phyloP scores from a whole-genome alignment of 1,140 invertebrate species.

The Pantala flavescens region DNA sequence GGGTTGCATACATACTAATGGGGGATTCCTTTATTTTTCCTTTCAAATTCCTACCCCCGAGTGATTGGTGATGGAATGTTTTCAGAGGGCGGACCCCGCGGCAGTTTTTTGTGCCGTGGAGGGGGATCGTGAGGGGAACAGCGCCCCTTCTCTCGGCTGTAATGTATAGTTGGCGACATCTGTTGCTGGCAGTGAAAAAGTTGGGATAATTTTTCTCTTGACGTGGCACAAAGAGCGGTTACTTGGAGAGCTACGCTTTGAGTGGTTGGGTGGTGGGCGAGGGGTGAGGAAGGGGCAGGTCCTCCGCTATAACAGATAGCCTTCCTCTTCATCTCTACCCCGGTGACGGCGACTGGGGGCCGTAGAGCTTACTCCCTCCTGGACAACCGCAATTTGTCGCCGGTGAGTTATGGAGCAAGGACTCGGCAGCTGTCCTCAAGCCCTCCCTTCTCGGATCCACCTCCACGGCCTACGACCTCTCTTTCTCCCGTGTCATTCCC shows the following conservation, averaged over 20 bases:
- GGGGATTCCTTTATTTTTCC: too few relatives aligned
- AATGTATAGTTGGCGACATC: neutral
- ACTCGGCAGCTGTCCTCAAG: neutral
- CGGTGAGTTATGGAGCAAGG: neutral
- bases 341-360: neutral
- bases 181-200: slow-evolving; percentile 8
- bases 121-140: neutral
- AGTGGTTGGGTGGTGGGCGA: neutral
- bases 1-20: too few relatives aligned
- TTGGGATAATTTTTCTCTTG: slow-evolving; percentile 10
- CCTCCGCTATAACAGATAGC: neutral
- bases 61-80: neutral
- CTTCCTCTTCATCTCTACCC: neutral
- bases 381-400: slow-evolving; percentile 7
- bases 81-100: neutral
- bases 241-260: neutral
- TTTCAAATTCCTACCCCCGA: neutral
- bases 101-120: neutral
- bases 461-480: neutral
- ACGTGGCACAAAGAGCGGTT: slow-evolving; percentile 2
- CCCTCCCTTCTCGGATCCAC: neutral
- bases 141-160: neutral
- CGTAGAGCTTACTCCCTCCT: neutral
- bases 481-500: neutral
- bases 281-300: neutral